A percentile compares a stretch with the other conserved stretches of the same genome.
These are phyloP conservation scores for Phortica magna DNA, from an alignment of 2,888 invertebrate species.

Conservation along the genomic window DNA sequence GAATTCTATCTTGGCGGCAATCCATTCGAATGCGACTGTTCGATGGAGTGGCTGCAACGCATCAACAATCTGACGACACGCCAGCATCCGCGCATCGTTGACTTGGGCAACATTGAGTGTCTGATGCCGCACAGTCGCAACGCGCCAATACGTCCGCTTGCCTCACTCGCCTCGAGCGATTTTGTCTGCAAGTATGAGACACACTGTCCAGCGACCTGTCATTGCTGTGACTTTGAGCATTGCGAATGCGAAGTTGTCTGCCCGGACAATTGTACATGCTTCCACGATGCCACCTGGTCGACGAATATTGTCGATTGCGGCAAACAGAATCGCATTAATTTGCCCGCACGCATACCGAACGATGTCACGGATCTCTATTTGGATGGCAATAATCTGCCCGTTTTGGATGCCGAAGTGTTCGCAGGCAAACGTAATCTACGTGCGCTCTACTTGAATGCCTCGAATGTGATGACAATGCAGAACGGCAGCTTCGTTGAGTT, in stretches of 20 bases:
- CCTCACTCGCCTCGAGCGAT: slow-evolving; percentile 87
- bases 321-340: slow-evolving; percentile 77
- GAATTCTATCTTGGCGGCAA: slow-evolving; percentile 95
- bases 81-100: slow-evolving; percentile 93
- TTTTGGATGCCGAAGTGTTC: slow-evolving; percentile 91
- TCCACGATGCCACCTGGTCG: slow-evolving; percentile 95
- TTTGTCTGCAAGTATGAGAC: slow-evolving; percentile 95
- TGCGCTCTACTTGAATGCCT: slow-evolving; percentile 90
- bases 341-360: slow-evolving; percentile 92
- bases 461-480: slow-evolving; percentile 89
- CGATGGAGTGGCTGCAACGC: slow-evolving; percentile 96
- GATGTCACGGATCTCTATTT: slow-evolving; percentile 95
- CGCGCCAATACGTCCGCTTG: slow-evolving; percentile 87
- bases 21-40: slow-evolving; percentile 96
- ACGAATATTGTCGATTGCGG: slow-evolving; percentile 96
- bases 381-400: slow-evolving; percentile 92
- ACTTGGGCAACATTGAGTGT: slow-evolving; percentile 92
- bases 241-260: slow-evolving; percentile 99
- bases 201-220: slow-evolving; percentile 96
- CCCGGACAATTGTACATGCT: slow-evolving; percentile 95
- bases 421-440: slow-evolving; percentile 94
- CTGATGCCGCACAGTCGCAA: slow-evolving; percentile 91
- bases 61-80: slow-evolving; percentile 92
- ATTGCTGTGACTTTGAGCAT: slow-evolving; percentile 97
- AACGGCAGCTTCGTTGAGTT: slow-evolving; percentile 94